Evolutionary conservation across 2,888 invertebrate species (phyloP).

Genomic region (Eledone cirrhosa): DNA sequence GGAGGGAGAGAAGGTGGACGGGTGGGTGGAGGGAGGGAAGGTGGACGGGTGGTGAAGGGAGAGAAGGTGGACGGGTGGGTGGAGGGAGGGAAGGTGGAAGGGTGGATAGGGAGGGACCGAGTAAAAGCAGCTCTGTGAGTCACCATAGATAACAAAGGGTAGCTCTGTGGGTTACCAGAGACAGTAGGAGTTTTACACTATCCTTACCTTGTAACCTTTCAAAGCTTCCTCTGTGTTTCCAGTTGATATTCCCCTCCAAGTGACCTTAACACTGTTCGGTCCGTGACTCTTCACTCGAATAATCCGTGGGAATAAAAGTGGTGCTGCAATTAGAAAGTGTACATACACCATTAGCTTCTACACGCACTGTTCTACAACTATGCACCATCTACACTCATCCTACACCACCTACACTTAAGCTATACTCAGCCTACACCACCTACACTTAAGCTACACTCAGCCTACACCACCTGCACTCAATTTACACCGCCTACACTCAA

Average conservation of each 20-base stretch:
- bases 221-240: conserved; percentile 88
- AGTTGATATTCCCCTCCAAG: conserved; percentile 89
- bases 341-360: too few species aligned
- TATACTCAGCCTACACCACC: too few species aligned
- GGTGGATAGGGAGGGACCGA: too few species aligned
- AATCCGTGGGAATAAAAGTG: conserved; percentile 92
- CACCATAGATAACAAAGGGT: too few species aligned
- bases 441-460: too few species aligned
- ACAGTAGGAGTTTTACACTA: background rate
- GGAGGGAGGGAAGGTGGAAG: background rate
- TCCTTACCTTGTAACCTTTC: conserved; percentile 84
- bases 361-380: too few species aligned
- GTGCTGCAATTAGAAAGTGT: conserved; percentile 71
- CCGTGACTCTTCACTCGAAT: conserved; percentile 85
- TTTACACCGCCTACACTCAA: too few species aligned
- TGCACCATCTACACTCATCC: too few species aligned
- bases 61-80: background rate
- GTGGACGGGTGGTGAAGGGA: background rate
- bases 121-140: too few species aligned
- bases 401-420: too few species aligned
- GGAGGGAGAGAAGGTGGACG: background rate
- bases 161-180: too few species aligned
- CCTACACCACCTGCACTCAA: too few species aligned
- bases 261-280: conserved; percentile 85
- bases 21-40: background rate